A percentile compares a stretch with the other conserved stretches of the same genome.
phyloP scores from a whole-genome alignment of 2,113 vertebrate species.

The Hippocampus mohnikei region DNA sequence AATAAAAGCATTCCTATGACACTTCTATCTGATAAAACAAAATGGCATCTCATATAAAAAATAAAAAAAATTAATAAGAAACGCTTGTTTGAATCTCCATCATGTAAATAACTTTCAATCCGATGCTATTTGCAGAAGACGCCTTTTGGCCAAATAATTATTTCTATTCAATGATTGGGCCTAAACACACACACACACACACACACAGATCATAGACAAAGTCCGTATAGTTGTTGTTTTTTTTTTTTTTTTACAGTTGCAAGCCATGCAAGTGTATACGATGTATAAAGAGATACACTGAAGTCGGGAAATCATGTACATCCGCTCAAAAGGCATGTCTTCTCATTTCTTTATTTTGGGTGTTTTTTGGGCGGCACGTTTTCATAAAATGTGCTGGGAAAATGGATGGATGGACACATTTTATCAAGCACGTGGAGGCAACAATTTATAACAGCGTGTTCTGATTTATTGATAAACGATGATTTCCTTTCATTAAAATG shows the following conservation, averaged over 20 bases:
- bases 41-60: neutral
- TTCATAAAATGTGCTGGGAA: neutral
- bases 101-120: neutral
- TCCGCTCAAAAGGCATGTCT: no score
- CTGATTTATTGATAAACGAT: conserved; percentile 23
- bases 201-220: neutral
- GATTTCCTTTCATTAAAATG: conserved; percentile 7
- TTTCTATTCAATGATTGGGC: neutral
- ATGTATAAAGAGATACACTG: no score
- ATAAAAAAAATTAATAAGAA: neutral
- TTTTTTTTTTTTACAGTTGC: no score
- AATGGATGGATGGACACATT: neutral
- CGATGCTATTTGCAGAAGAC: neutral
- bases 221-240: no score
- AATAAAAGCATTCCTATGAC: conserved; percentile 32
- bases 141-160: neutral
- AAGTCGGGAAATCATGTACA: no score
- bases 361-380: neutral
- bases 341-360: no score
- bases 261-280: no score
- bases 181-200: neutral
- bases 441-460: neutral
- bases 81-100: neutral
- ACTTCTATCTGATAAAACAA: conserved; percentile 15
- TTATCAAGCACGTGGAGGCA: neutral